Evolutionary conservation across 1,140 invertebrate species (phyloP).

Genomic region (Copidosoma floridanum): DNA sequence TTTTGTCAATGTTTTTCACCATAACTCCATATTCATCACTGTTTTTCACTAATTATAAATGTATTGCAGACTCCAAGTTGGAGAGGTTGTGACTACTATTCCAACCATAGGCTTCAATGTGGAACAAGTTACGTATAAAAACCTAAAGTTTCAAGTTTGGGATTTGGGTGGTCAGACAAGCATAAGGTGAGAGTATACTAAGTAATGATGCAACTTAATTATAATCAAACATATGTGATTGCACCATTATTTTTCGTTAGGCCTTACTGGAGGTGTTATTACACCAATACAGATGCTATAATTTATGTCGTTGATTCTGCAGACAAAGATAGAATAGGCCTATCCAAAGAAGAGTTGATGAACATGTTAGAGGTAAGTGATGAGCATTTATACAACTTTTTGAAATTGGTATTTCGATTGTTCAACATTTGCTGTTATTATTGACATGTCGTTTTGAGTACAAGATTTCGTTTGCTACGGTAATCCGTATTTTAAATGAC

Average conservation of each 20-base stretch:
- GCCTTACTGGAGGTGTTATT: constrained; percentile 99
- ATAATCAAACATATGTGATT: background rate
- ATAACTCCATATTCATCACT: constrained; percentile 12
- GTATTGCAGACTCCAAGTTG: constrained; percentile 81
- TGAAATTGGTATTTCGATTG: too few relatives aligned
- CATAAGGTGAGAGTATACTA: constrained; percentile 62
- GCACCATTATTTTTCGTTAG: constrained; percentile 58
- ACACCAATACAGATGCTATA: constrained; percentile 99
- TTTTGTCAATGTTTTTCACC: constrained; percentile 26
- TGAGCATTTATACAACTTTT: too few relatives aligned
- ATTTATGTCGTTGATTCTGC: constrained; percentile 99
- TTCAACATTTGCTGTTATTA: too few relatives aligned
- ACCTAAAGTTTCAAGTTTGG: constrained; percentile 97
- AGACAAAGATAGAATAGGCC: constrained; percentile 96
- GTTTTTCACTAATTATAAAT: background rate
- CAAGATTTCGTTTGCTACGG: too few relatives aligned
- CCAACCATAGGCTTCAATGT: constrained; percentile 98
- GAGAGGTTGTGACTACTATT: constrained; percentile 99
- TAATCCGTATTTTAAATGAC: too few relatives aligned
- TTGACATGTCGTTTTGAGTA: too few relatives aligned
- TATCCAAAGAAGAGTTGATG: constrained; percentile 97
- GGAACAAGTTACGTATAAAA: constrained; percentile 95
- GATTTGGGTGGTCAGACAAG: constrained; percentile 98
- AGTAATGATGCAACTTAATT: background rate
- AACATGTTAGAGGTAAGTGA: constrained; percentile 97